Evolutionary conservation across 2,113 vertebrate genomes (phyloP).

Genomic region (Scopus umbretta): DNA sequence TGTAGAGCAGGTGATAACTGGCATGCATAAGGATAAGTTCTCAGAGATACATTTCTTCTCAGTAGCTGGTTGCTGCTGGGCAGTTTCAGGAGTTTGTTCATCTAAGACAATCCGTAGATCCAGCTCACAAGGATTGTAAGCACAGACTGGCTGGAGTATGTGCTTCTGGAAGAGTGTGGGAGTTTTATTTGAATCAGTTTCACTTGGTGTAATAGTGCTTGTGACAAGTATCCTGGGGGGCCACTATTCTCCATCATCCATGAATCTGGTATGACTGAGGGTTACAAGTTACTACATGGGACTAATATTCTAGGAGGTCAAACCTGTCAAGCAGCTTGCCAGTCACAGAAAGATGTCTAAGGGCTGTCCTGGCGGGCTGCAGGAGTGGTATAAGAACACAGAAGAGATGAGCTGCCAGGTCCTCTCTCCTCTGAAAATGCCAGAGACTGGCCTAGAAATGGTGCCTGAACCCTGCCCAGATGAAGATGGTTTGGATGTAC

Average conservation of each 20-base stretch:
- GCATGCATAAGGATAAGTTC: neutral
- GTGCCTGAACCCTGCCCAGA: neutral
- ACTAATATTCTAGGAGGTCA: neutral
- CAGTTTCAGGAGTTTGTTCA: neutral
- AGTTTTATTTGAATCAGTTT: neutral
- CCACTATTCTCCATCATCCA: neutral
- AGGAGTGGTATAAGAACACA: neutral
- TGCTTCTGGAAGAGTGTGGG: accelerated
- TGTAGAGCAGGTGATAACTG: neutral
- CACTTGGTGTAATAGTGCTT: neutral
- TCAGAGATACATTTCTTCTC: neutral
- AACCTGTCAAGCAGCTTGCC: neutral
- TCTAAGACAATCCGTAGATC: neutral
- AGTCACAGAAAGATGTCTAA: neutral
- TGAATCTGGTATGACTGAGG: neutral
- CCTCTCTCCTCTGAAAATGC: neutral
- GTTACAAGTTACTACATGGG: neutral
- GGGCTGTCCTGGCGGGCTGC: neutral
- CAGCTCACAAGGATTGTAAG: neutral
- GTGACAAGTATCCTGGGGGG: neutral
- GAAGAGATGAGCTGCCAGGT: neutral
- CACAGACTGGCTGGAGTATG: neutral
- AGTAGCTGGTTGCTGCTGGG: neutral
- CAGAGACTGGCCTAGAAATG: neutral
- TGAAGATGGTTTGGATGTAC: neutral